Base-by-base conservation (phyloP, 2,797 vertebrate genomes). In the Arctocebus calabarensis region DNA sequence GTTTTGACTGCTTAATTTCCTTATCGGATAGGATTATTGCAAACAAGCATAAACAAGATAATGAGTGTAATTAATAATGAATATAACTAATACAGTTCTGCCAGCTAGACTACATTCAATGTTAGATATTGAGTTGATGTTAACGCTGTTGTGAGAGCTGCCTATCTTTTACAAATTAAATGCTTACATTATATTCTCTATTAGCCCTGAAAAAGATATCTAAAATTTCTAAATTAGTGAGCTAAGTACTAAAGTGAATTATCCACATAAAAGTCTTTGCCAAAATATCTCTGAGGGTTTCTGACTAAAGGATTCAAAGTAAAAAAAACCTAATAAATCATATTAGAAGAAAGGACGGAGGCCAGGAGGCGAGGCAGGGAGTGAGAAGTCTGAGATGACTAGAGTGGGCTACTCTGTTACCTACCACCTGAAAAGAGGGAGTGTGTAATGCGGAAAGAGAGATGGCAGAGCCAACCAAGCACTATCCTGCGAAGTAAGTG, bases 21-120 rank as follows among this genome's bases (percentile, higher is more conserved):
- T 83, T 59, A 95, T 66, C 25, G 43, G 0, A 59, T 14, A n/a
- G 0, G 0, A 43, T 93, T 37, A 77, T 64, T 85, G 13, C 66
- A 48, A 89, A 66, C 16, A 66, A 95, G 5, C 5, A 3, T 17
- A 16, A 75, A 55, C 79, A 95, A 79, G 59, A 0, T 0, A 11
- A 0, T 79, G 19, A 37, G 23, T 48, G 55, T 20, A 94, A 66
- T 66, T n/a, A 66, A n/a, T 66, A n/a, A 66, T n/a, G 32, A 66
- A 93, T 94, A 0, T 1, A 75, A 0, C 0, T 48, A 75, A 25
- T 48, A 75, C 10, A 59, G 2, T n/a, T 3, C 22, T 90, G 52
- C 16, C 23, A n/a, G 8, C 25, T 25, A 81, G 20, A 61, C 61
- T 45, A 19, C 7, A 74, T 74, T 88, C 34, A 40, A 29, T 52